phyloP scores from a whole-genome alignment of 2,797 vertebrate species.

The Buphagus erythrorhynchus region DNA sequence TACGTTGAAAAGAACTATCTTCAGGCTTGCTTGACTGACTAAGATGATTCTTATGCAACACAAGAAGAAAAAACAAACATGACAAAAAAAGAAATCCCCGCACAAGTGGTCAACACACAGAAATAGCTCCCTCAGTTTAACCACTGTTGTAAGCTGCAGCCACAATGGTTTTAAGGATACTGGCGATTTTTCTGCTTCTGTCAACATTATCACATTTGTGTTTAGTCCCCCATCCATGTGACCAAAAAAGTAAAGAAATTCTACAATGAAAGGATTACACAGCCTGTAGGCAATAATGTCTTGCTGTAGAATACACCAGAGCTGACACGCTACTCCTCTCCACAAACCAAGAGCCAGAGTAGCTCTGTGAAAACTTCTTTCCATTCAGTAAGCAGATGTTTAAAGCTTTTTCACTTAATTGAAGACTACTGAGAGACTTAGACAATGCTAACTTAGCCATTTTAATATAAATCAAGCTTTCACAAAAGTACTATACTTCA shows the following conservation, averaged over 20 bases:
- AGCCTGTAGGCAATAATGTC: background rate
- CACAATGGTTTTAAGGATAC: slow-evolving; percentile 41
- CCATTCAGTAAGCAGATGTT: background rate
- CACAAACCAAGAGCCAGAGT: background rate
- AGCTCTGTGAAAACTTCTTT: background rate
- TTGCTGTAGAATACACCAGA: slow-evolving; percentile 2
- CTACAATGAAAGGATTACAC: slow-evolving; percentile 11
- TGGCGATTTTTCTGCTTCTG: slow-evolving; percentile 42
- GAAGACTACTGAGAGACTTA: background rate
- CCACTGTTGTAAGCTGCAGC: background rate
- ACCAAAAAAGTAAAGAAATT: slow-evolving; percentile 31
- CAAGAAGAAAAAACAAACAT: background rate
- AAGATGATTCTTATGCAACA: background rate
- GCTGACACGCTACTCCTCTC: background rate
- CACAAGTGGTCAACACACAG: background rate
- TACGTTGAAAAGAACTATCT: background rate
- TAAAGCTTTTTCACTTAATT: background rate
- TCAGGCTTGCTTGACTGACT: background rate
- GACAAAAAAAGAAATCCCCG: background rate
- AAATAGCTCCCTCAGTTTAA: slow-evolving; percentile 22
- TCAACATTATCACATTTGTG: slow-evolving; percentile 31
- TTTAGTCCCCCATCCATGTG: background rate
- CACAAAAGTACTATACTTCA: background rate
- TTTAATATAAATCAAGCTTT: background rate
- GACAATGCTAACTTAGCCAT: background rate